Evolutionary conservation across 2,888 invertebrate genomes (phyloP).

Genomic region (Isoperla grammatica): DNA sequence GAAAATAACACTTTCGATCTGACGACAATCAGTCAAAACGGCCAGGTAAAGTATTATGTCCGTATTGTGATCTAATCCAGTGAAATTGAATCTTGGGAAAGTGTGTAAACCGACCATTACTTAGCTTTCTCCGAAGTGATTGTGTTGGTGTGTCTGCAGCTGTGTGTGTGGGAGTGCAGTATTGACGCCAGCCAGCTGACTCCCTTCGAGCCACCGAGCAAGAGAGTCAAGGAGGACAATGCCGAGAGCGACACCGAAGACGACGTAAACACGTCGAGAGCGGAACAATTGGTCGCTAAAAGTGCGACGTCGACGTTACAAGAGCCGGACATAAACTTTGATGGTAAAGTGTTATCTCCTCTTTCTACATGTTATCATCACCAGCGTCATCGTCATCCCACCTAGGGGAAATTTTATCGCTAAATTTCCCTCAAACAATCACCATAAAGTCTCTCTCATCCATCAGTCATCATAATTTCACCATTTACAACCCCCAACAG

Average conservation of each 20-base stretch:
- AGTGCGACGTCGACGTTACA: not conserved
- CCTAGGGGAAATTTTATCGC: no score
- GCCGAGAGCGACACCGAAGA: slow-evolving; percentile 39
- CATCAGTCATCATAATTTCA: no score
- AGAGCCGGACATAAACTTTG: not conserved
- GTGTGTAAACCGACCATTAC: no score
- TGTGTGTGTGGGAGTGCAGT: slow-evolving; percentile 82
- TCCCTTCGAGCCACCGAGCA: slow-evolving; percentile 45
- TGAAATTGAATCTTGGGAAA: no score
- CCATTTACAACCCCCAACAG: no score
- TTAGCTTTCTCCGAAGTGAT: no score
- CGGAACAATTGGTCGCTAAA: slow-evolving; percentile 8
- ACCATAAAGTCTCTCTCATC: no score
- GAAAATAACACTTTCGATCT: slow-evolving; percentile 79
- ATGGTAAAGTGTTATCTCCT: not conserved
- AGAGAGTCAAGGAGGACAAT: slow-evolving; percentile 40
- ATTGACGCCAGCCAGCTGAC: slow-evolving; percentile 64
- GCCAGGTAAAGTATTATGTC: slow-evolving; percentile 12
- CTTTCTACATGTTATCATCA: no score
- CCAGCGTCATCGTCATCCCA: no score
- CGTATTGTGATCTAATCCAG: no score
- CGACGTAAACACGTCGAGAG: slow-evolving; percentile 31
- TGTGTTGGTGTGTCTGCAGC: slow-evolving; percentile 43
- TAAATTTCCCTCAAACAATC: no score
- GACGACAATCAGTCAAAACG: slow-evolving; percentile 58